A percentile compares a stretch with the other conserved stretches of the same genome.
Evolutionary conservation across 2,888 invertebrate genomes (phyloP).

Genomic region (Parapristionchus giblindavisi): DNA sequence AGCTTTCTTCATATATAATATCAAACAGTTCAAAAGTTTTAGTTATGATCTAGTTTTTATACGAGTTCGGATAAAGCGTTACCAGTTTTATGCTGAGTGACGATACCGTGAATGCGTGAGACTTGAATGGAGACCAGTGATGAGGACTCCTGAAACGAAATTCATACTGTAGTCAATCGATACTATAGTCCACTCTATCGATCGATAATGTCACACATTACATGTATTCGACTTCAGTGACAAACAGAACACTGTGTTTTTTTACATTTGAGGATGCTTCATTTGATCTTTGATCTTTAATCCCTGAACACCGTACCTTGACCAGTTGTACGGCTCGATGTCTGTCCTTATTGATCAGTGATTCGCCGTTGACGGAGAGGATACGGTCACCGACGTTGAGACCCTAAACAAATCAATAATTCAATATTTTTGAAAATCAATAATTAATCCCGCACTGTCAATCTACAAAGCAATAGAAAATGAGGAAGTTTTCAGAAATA

Average conservation of each 20-base stretch:
- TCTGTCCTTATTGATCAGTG: slow-evolving; percentile 71
- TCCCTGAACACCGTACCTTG: slow-evolving; percentile 47
- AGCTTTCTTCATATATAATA: too few relatives aligned
- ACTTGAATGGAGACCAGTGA: slow-evolving; percentile 48
- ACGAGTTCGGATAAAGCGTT: too few relatives aligned
- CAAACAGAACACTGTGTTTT: neutral
- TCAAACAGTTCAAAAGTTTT: too few relatives aligned
- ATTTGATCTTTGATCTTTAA: neutral
- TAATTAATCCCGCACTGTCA: too few relatives aligned
- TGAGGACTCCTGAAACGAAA: slow-evolving; percentile 44
- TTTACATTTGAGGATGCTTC: neutral
- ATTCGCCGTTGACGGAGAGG: slow-evolving; percentile 71
- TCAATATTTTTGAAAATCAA: too few relatives aligned
- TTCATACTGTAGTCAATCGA: neutral
- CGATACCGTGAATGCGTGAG: slow-evolving; percentile 53
- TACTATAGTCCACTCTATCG: neutral
- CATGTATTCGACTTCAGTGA: neutral
- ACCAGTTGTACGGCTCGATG: slow-evolving; percentile 72
- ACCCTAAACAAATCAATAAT: too few relatives aligned
- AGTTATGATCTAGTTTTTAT: too few relatives aligned
- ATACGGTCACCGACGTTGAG: slow-evolving; percentile 70
- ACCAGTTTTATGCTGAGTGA: slow-evolving; percentile 52
- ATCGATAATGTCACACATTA: too few relatives aligned
- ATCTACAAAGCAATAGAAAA: too few relatives aligned
- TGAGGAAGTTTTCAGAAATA: too few relatives aligned